Percentiles rank a stretch among this genome's conserved stretches.
phyloP scores from a whole-genome alignment of 2,113 vertebrate species.

The Chrysemys picta region DNA sequence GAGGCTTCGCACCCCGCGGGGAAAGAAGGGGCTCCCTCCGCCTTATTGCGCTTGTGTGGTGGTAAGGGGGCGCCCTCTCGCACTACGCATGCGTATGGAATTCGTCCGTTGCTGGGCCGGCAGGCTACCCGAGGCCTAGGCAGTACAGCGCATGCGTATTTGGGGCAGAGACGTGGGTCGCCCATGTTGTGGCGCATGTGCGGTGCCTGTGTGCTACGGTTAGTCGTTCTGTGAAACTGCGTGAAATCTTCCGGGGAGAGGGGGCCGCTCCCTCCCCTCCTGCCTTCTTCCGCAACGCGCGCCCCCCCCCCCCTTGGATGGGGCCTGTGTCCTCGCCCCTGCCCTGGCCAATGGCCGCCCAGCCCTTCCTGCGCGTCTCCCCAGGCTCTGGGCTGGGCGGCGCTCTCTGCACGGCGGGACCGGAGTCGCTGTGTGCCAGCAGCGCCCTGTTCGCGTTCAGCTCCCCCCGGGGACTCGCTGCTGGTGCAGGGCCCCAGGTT shows the following conservation, averaged over 20 bases:
- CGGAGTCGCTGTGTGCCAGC: background rate
- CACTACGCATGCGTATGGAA: background rate
- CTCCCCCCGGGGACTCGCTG: too few relatives aligned
- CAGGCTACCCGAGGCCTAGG: background rate
- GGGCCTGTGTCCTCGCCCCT: too few relatives aligned
- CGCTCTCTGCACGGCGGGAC: too few relatives aligned
- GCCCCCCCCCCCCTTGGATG: background rate
- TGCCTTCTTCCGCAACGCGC: accelerated
- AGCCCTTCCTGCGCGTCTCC: too few relatives aligned
- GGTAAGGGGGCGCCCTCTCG: background rate
- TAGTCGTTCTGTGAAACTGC: accelerated
- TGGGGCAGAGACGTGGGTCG: background rate
- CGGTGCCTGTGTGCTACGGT: accelerated
- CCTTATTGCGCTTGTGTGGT: background rate
- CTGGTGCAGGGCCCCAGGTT: too few relatives aligned
- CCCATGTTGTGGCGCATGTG: background rate
- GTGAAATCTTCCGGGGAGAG: accelerated
- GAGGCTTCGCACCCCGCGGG: conserved; percentile 8
- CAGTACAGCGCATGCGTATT: background rate
- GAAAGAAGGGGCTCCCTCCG: background rate
- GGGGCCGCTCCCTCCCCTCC: accelerated
- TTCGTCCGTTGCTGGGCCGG: accelerated
- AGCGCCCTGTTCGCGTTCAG: too few relatives aligned
- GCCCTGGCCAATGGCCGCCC: too few relatives aligned
- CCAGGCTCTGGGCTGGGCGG: too few relatives aligned